Evolutionary conservation across 2,888 invertebrate species (phyloP).

Genomic region (Heliconius ethilla): DNA sequence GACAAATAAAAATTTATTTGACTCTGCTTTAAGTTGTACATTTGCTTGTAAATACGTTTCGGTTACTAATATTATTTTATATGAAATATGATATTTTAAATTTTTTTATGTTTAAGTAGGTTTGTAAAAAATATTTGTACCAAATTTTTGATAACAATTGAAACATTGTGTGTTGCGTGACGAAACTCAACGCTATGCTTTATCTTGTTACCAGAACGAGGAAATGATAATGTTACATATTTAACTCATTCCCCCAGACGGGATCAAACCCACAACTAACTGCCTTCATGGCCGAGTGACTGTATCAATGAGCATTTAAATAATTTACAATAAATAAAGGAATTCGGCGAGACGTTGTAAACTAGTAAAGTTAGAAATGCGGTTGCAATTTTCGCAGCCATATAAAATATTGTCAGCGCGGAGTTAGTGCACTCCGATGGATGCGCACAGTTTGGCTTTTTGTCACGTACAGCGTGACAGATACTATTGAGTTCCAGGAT

Average conservation of each 20-base stretch:
- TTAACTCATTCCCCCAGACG: not conserved
- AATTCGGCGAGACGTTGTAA: slow-evolving; percentile 60
- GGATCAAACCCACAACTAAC: not conserved
- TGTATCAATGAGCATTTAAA: slow-evolving; percentile 2
- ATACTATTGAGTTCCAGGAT: slow-evolving; percentile 50
- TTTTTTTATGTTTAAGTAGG: not conserved
- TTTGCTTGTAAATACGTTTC: slow-evolving; percentile 16
- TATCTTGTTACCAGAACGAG: not conserved
- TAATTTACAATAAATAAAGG: slow-evolving; percentile 46
- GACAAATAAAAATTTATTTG: slow-evolving; percentile 38
- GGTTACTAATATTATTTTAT: slow-evolving; percentile 6
- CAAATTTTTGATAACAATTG: not conserved
- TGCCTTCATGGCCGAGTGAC: no score
- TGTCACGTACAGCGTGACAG: slow-evolving; percentile 59
- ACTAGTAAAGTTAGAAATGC: slow-evolving; percentile 73
- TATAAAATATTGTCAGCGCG: slow-evolving; percentile 73
- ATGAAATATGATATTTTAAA: not conserved
- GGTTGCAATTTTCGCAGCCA: slow-evolving; percentile 74
- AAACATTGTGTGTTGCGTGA: not conserved
- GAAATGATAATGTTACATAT: not conserved
- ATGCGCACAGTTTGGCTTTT: slow-evolving; percentile 64
- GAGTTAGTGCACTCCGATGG: slow-evolving; percentile 57
- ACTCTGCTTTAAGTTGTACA: slow-evolving; percentile 24
- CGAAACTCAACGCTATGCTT: not conserved
- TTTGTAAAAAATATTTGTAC: not conserved